Conservation (phyloP, 1,140 invertebrate genomes). For the Drosophila ohnishii region DNA sequence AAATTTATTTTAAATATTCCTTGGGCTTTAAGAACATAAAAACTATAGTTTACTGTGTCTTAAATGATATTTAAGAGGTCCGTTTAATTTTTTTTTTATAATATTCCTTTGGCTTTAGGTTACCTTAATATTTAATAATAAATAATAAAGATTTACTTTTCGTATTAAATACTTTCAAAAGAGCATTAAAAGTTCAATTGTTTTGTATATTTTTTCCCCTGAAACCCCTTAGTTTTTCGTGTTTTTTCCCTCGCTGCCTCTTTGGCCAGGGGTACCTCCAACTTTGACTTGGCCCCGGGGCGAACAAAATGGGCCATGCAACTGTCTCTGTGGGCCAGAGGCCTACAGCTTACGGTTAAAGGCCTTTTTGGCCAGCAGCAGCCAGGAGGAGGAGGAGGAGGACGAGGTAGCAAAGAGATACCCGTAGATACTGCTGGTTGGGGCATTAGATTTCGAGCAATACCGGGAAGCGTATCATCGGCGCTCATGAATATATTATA, state of each 20-base stretch:
- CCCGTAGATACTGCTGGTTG: constrained; percentile 32
- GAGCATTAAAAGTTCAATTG: constrained; percentile 12
- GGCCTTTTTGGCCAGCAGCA: constrained; percentile 44
- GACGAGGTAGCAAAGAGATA: constrained; percentile 23
- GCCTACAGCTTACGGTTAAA: constrained; percentile 77
- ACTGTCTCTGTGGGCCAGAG: constrained; percentile 57
- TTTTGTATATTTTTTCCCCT: neutral
- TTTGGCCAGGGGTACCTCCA: constrained; percentile 20
- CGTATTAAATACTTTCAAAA: neutral
- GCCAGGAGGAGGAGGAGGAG: neutral
- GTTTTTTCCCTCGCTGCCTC: constrained; percentile 3
- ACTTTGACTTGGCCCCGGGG: constrained; percentile 58
- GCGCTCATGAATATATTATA: constrained; percentile 78
- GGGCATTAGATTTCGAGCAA: constrained; percentile 74
- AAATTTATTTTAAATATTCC: too few relatives aligned
- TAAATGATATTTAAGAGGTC: neutral
- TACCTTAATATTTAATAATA: too few relatives aligned
- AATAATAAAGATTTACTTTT: neutral
- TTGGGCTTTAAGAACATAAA: too few relatives aligned
- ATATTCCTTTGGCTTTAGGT: too few relatives aligned
- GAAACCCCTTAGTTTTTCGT: constrained; percentile 10
- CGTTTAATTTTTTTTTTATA: too few relatives aligned
- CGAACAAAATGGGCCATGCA: constrained; percentile 75
- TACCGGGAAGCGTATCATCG: constrained; percentile 71
- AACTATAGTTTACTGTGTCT: too few relatives aligned